These are phyloP conservation scores for Xenopus petersii DNA, from an alignment of 2,797 vertebrate species.

Conservation along the genomic window DNA sequence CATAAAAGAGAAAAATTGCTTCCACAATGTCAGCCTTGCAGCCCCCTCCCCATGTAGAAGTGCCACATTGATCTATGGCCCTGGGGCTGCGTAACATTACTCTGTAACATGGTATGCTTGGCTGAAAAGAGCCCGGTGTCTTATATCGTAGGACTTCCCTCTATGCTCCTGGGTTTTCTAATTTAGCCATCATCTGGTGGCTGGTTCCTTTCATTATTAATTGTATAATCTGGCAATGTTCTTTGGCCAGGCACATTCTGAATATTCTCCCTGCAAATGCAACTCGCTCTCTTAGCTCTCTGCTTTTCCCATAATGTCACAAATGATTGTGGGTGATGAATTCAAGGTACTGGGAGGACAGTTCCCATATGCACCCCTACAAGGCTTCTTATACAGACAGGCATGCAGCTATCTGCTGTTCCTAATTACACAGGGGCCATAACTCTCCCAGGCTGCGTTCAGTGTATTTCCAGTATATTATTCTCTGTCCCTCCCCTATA, in stretches of 20 bases:
- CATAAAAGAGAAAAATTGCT: background rate
- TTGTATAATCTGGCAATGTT: constrained; percentile 21
- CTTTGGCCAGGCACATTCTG: background rate
- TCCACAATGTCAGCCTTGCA: background rate
- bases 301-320: constrained; percentile 10
- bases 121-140: constrained; percentile 12
- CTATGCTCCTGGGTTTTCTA: background rate
- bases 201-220: background rate
- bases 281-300: background rate
- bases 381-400: background rate
- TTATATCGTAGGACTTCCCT: constrained; percentile 2
- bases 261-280: background rate
- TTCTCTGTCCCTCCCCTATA: background rate
- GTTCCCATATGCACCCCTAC: background rate
- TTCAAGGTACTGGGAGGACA: background rate
- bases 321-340: constrained; percentile 11
- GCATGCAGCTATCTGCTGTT: background rate
- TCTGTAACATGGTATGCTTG: constrained; percentile 3
- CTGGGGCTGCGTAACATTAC: background rate
- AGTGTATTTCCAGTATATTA: background rate
- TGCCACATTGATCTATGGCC: constrained; percentile 15
- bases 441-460: background rate
- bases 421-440: background rate
- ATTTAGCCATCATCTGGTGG: constrained; percentile 8
- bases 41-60: background rate